phyloP scores from a whole-genome alignment of 2,797 vertebrate species.

The Eidolon dupreanum region DNA sequence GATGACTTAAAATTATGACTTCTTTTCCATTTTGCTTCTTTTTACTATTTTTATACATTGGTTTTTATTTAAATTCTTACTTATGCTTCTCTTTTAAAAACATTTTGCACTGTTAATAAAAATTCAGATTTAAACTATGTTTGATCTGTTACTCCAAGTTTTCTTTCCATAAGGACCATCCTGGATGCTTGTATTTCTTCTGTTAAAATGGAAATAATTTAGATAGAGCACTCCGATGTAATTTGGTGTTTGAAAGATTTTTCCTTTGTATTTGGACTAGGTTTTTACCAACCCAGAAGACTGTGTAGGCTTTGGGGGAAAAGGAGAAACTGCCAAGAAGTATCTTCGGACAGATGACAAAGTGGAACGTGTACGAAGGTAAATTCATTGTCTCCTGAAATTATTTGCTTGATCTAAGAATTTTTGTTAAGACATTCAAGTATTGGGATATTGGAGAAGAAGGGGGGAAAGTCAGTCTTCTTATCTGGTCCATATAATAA shows the following conservation, averaged over 20 bases:
- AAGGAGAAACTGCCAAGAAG: constrained; percentile 87
- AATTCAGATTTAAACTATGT: not conserved
- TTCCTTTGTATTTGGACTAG: constrained; percentile 81
- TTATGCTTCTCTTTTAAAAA: not conserved
- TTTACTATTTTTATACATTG: not conserved
- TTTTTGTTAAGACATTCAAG: not conserved
- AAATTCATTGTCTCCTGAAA: not conserved
- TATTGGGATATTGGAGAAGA: not conserved
- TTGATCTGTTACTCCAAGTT: not conserved
- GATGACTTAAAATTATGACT: not conserved
- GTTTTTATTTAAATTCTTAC: not conserved
- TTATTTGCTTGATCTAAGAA: not conserved
- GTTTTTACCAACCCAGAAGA: constrained; percentile 92
- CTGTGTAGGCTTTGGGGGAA: constrained; percentile 30
- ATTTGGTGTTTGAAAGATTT: not conserved
- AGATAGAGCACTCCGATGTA: not conserved
- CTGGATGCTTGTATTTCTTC: not conserved
- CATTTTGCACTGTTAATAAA: not conserved
- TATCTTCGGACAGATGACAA: constrained; percentile 85
- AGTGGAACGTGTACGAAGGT: constrained; percentile 93
- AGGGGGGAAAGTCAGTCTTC: not conserved
- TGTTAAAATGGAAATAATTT: not conserved
- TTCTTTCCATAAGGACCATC: not conserved
- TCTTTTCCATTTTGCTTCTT: constrained; percentile 1
- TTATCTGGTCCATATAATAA: not conserved